A percentile compares a stretch with the other conserved stretches of the same genome.
phyloP scores from a whole-genome alignment of 2,888 invertebrate genomes.

The Orthosia incerta region DNA sequence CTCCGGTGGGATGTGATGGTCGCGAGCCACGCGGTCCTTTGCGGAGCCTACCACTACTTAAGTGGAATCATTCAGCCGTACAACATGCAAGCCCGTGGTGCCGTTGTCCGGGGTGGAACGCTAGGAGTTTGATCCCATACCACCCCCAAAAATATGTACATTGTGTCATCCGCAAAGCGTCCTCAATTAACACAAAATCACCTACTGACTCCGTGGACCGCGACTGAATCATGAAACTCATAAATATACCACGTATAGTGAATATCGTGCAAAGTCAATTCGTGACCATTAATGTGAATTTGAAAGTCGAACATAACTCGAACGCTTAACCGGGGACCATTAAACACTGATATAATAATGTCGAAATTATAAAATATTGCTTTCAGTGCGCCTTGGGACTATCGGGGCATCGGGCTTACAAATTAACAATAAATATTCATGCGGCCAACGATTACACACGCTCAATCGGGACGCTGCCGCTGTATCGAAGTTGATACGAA shows the following conservation, averaged over 20 bases:
- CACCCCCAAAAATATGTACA: not conserved
- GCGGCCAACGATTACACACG: slow-evolving; percentile 76
- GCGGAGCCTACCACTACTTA: too few relatives aligned
- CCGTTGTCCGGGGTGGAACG: too few relatives aligned
- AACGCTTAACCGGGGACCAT: slow-evolving; percentile 78
- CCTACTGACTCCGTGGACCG: slow-evolving; percentile 53
- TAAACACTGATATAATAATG: slow-evolving; percentile 82
- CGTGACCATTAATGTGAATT: slow-evolving; percentile 78
- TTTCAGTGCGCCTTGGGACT: slow-evolving; percentile 83
- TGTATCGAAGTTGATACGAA: slow-evolving; percentile 51
- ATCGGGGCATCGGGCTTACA: slow-evolving; percentile 83
- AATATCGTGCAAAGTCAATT: slow-evolving; percentile 75
- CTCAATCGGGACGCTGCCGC: slow-evolving; percentile 66
- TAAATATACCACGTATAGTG: slow-evolving; percentile 74
- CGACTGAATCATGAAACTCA: slow-evolving; percentile 73
- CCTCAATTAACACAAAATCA: slow-evolving; percentile 61
- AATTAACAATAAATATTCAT: slow-evolving; percentile 90
- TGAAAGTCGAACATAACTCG: slow-evolving; percentile 76
- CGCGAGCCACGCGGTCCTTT: too few relatives aligned
- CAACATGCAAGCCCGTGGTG: too few relatives aligned
- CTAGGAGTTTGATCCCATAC: too few relatives aligned
- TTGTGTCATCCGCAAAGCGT: slow-evolving; percentile 21
- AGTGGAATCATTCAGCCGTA: too few relatives aligned
- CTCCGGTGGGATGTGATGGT: too few relatives aligned
- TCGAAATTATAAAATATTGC: slow-evolving; percentile 84